A percentile compares a stretch with the other conserved stretches of the same genome.
These are phyloP conservation scores for Latrodectus geometricus DNA, from an alignment of 1,140 invertebrate species.

Conservation along the genomic window DNA sequence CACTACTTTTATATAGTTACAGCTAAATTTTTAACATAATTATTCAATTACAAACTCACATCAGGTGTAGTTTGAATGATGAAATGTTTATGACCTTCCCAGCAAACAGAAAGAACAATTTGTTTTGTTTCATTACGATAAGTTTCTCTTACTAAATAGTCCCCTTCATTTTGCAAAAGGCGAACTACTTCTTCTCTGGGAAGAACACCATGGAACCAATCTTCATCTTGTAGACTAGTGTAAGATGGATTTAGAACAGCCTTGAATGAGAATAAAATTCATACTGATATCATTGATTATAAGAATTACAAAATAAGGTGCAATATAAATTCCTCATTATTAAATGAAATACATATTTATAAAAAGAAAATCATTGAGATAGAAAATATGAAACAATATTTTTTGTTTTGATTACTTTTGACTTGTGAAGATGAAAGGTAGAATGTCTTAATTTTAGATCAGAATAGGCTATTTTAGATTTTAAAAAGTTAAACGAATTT, in stretches of 20 bases:
- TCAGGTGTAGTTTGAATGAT: slow-evolving; percentile 95
- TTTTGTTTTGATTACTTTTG: too few relatives aligned
- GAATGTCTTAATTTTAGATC: too few relatives aligned
- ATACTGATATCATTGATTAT: neutral
- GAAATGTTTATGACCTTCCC: slow-evolving; percentile 95
- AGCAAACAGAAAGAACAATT: slow-evolving; percentile 93
- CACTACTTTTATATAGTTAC: too few relatives aligned
- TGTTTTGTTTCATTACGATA: slow-evolving; percentile 88
- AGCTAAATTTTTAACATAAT: too few relatives aligned
- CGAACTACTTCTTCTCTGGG: slow-evolving; percentile 95
- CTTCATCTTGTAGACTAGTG: slow-evolving; percentile 76
- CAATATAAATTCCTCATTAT: too few relatives aligned
- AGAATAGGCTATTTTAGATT: too few relatives aligned
- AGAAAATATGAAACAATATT: too few relatives aligned
- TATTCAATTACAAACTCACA: slow-evolving; percentile 70
- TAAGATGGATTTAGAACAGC: slow-evolving; percentile 53
- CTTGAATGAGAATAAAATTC: slow-evolving; percentile 7
- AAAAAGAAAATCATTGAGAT: too few relatives aligned
- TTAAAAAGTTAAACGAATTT: too few relatives aligned
- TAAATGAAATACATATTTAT: too few relatives aligned
- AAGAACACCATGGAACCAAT: slow-evolving; percentile 97
- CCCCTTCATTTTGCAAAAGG: slow-evolving; percentile 87
- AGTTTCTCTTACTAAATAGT: slow-evolving; percentile 94
- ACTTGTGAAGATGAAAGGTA: too few relatives aligned
- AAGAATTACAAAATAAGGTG: neutral